phyloP scores from a whole-genome alignment of 2,888 invertebrate species.

The Euzophera pinguis region DNA sequence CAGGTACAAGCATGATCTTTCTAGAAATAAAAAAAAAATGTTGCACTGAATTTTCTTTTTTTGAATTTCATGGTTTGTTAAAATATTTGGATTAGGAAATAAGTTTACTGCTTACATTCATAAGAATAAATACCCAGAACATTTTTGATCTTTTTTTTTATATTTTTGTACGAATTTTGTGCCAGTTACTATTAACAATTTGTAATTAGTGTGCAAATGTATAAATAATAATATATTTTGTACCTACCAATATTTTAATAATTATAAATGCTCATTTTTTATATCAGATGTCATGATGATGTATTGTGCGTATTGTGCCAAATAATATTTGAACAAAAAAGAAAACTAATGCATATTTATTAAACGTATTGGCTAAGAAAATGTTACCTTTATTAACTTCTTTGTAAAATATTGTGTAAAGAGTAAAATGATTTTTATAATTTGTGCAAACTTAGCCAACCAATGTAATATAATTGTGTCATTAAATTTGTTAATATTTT shows the following conservation, averaged over 20 bases:
- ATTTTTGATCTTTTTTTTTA: conserved; percentile 22
- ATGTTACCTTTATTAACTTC: conserved; percentile 55
- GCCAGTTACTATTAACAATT: conserved; percentile 63
- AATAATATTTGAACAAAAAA: conserved; percentile 34
- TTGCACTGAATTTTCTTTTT: conserved; percentile 8
- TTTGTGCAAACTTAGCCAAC: conserved; percentile 46
- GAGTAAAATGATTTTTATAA: conserved; percentile 44
- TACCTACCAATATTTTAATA: conserved; percentile 20
- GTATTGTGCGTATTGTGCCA: conserved; percentile 50
- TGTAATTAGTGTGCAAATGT: conserved; percentile 25
- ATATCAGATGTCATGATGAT: conserved; percentile 36
- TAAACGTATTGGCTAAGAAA: conserved; percentile 42
- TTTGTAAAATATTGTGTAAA: conserved; percentile 43
- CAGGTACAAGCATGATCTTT: conserved; percentile 39
- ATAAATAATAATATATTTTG: conserved; percentile 19
- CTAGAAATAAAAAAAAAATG: conserved; percentile 15
- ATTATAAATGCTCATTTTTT: conserved; percentile 54
- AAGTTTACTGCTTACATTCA: background rate
- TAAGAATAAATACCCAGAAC: background rate
- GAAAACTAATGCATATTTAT: conserved; percentile 41
- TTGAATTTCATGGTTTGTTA: background rate
- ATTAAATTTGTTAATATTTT: conserved; percentile 52
- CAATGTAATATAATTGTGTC: conserved; percentile 45
- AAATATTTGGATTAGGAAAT: background rate
- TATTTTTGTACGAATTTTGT: conserved; percentile 63